A percentile compares a stretch with the other conserved stretches of the same genome.
Evolutionary conservation across 2,797 vertebrate genomes (phyloP).

Genomic region (Silurus lanzhouensis): DNA sequence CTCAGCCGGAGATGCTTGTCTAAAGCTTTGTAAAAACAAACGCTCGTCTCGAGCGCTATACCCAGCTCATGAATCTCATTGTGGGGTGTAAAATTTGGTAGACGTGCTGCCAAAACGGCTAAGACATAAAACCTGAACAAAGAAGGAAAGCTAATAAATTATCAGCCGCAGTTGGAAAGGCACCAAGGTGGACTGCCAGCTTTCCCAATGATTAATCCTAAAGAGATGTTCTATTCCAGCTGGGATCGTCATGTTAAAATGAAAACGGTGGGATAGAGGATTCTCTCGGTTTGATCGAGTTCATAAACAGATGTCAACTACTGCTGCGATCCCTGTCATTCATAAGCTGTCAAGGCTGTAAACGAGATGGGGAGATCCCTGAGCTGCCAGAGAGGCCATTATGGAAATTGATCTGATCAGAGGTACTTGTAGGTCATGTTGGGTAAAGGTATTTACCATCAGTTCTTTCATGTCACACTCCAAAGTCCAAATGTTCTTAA

Average conservation of each 20-base stretch:
- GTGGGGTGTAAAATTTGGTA: constrained; percentile 50
- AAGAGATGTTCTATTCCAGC: constrained; percentile 45
- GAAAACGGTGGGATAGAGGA: constrained; percentile 10
- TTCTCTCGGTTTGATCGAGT: constrained; percentile 23
- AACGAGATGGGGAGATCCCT: neutral
- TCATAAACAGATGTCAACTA: neutral
- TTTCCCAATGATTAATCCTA: constrained; percentile 45
- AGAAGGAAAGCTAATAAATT: constrained; percentile 51
- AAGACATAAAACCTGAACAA: constrained; percentile 50
- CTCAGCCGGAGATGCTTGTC: constrained; percentile 45
- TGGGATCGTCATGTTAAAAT: constrained; percentile 34
- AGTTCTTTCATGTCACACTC: neutral
- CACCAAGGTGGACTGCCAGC: constrained; percentile 44
- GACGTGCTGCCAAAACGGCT: constrained; percentile 49
- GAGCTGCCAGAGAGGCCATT: neutral
- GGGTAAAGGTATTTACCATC: neutral
- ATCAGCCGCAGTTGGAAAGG: constrained; percentile 51
- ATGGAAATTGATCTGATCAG: neutral
- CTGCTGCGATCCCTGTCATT: neutral
- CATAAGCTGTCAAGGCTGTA: neutral
- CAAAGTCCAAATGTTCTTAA: neutral
- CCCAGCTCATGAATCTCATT: constrained; percentile 50
- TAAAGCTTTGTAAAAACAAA: constrained; percentile 56
- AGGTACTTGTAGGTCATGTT: neutral
- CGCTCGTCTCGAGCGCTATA: constrained; percentile 49